Evolutionary conservation across 2,797 vertebrate species (phyloP).

Genomic region (Otus scops): DNA sequence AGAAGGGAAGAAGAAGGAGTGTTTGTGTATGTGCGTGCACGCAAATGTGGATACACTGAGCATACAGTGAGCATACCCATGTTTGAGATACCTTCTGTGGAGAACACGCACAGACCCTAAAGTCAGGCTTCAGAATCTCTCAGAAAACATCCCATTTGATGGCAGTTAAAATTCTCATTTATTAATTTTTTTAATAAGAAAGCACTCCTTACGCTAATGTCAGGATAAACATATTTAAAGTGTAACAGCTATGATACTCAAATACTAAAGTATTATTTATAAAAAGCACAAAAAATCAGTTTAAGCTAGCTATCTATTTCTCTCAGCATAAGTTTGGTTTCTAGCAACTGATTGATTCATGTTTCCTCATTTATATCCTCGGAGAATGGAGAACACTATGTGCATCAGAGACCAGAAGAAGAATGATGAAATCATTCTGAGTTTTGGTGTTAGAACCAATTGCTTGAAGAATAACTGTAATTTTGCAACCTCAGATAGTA

Average conservation of each 20-base stretch:
- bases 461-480: neutral
- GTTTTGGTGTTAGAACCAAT: neutral
- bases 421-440: neutral
- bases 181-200: neutral
- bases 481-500: neutral
- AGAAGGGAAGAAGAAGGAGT: neutral
- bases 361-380: neutral
- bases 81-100: neutral
- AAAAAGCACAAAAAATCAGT: neutral
- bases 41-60: neutral
- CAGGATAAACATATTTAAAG: neutral
- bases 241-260: neutral
- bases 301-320: neutral
- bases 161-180: neutral
- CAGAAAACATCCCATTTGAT: neutral
- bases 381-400: neutral
- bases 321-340: neutral
- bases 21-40: neutral
- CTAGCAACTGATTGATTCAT: neutral
- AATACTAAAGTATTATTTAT: neutral
- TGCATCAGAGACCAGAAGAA: neutral
- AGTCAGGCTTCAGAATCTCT: neutral
- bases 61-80: neutral
- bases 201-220: neutral
- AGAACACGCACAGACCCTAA: neutral